Evolutionary conservation across 2,888 invertebrate species (phyloP), one percentile per base, ranked within the genome.

Genomic region (Cheilosia grossa): DNA sequence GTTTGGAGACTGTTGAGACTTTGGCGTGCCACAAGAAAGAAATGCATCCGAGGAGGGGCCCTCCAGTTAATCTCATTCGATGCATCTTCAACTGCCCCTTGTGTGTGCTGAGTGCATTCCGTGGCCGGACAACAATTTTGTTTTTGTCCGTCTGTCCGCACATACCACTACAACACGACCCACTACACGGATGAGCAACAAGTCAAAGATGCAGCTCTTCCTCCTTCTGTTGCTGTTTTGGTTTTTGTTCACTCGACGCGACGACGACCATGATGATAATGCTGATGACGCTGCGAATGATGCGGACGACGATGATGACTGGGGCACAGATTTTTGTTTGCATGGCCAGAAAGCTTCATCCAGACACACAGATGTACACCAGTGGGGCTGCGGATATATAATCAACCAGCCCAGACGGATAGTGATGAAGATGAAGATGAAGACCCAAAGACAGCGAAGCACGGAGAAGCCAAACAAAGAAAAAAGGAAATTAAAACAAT

Each of bases 51-150:
- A 83, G 61, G 70, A 79, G 69, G 74, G 74, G 47, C 83, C 74
- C 79, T 83, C 49, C 47, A 72, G 64, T 75, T 83, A 83, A 83
- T 83, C 79, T 83, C 59, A 70, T 61, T 70, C 83, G 83, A 75
- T 85, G 85, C 85, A 85, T 85, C 85, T 81, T 72, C 33, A 77
- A 67, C 72, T 47, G 79, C 59, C 67, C 49, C 64, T 66, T 74
- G 63, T 82, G 58, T 47, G 42, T 53, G 47, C 54, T 42, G 13
- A 44, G 42, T 70, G 40, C 66, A 73, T 73, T 74, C 49, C 67
- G 61, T 33, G 21, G 67, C 59, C 51, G 73, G 82, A 82, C 72
- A 56, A 49, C 78, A 53, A 69, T 69, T 83, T 83, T 74, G 44
- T 70, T 74, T 67, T 79, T 83, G 74, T 69, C 58, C 64, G 59